A percentile compares a stretch with the other conserved stretches of the same genome.
Conservation (phyloP, 2,113 vertebrate species). For the Myotis davidii region DNA sequence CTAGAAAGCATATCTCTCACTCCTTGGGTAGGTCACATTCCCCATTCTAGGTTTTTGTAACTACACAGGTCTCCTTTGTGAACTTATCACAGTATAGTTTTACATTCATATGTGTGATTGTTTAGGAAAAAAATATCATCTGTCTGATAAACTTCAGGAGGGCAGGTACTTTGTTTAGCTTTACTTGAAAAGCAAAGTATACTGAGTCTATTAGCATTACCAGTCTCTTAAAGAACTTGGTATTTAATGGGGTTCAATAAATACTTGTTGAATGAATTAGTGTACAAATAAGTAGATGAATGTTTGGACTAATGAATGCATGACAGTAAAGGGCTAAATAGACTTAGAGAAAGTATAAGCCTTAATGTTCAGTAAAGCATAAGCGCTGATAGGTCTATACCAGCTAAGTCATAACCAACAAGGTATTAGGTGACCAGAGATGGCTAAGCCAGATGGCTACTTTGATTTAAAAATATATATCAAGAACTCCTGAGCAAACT, state of each 20-base stretch:
- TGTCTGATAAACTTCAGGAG: background rate
- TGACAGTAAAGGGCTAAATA: background rate
- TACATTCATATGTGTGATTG: background rate
- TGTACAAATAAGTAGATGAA: background rate
- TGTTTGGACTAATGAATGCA: background rate
- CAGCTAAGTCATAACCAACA: background rate
- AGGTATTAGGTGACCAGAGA: background rate
- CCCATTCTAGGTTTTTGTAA: background rate
- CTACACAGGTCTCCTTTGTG: background rate
- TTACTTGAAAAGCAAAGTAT: background rate
- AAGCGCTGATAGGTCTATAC: background rate
- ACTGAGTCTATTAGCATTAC: background rate
- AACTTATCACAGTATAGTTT: background rate
- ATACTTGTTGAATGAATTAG: background rate
- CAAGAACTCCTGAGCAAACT: background rate
- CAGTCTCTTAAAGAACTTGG: background rate
- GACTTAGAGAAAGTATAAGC: background rate
- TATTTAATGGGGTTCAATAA: background rate
- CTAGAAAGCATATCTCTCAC: background rate
- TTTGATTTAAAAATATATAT: background rate
- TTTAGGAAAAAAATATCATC: background rate
- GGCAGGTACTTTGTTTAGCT: background rate
- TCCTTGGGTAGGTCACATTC: background rate
- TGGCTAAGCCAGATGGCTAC: background rate
- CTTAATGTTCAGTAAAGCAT: background rate